Conservation (phyloP, 2,888 invertebrate species). For the Silvanus unidentatus region DNA sequence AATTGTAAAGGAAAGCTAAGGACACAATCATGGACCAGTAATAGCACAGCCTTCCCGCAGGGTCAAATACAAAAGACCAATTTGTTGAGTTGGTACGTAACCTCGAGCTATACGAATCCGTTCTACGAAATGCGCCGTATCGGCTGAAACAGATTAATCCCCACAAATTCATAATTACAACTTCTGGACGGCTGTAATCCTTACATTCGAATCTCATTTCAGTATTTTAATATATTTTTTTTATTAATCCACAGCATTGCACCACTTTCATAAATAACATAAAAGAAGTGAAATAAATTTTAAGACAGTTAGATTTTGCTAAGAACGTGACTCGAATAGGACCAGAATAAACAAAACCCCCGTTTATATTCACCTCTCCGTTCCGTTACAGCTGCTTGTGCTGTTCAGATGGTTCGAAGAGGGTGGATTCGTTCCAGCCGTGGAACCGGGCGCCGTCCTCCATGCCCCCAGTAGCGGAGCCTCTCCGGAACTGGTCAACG, state of each 20-base stretch:
- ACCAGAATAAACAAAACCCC: no score
- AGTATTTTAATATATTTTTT: no score
- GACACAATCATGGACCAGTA: conserved; percentile 97
- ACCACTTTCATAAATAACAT: no score
- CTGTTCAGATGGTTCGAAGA: conserved; percentile 58
- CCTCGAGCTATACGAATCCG: conserved; percentile 58
- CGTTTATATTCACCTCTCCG: conserved; percentile 53
- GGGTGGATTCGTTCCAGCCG: conserved; percentile 51
- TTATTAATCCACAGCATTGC: no score
- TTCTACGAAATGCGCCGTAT: conserved; percentile 54
- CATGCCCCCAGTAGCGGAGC: conserved; percentile 67
- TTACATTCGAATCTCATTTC: no score
- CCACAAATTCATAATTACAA: no score
- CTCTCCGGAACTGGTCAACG: conserved; percentile 66
- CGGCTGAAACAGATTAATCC: conserved; percentile 40
- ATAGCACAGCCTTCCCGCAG: conserved; percentile 92
- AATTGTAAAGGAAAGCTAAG: conserved; percentile 92
- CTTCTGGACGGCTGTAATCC: no score
- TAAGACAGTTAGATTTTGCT: no score
- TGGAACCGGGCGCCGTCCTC: conserved; percentile 52
- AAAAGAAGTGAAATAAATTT: no score
- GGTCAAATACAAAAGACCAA: conserved; percentile 97
- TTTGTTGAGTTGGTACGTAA: conserved; percentile 64
- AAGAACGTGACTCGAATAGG: no score
- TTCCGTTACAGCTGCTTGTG: conserved; percentile 60